Conservation (phyloP, 2,797 vertebrate genomes). For the Gallinago solitaria region DNA sequence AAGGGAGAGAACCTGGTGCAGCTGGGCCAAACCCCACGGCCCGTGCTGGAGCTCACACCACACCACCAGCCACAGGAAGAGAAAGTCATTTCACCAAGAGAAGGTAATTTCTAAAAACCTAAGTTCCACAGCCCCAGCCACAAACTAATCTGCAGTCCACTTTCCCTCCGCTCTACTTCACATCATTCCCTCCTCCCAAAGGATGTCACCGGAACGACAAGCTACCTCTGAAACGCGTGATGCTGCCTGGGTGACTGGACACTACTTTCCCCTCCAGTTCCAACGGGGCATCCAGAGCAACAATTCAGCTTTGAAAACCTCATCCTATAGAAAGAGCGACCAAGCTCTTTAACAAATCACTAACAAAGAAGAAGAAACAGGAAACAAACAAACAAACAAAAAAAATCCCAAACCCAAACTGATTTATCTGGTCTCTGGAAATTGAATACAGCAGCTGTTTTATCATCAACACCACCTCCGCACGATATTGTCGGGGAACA, state of each 20-base stretch:
- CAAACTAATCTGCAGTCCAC: background rate
- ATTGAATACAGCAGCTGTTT: conserved; percentile 10
- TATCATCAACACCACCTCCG: conserved; percentile 38
- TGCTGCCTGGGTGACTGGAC: background rate
- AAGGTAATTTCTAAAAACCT: background rate
- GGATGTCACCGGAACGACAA: background rate
- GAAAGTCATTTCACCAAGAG: background rate
- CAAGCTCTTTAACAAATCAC: background rate
- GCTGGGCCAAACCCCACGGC: accelerated
- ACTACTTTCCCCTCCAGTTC: background rate
- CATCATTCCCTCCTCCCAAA: background rate
- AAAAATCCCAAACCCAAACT: background rate
- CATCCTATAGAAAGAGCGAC: background rate
- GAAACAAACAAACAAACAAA: background rate
- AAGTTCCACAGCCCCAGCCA: background rate
- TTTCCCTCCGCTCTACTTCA: background rate
- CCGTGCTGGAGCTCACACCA: accelerated
- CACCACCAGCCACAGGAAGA: background rate
- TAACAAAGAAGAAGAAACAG: background rate
- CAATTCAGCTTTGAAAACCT: background rate
- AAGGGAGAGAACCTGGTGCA: background rate
- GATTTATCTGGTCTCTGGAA: conserved; percentile 30
- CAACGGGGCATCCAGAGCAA: accelerated
- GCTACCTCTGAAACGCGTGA: accelerated
- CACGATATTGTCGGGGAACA: background rate